Conservation (phyloP, 2,888 invertebrate genomes). For the Petrophora chlorosata region DNA sequence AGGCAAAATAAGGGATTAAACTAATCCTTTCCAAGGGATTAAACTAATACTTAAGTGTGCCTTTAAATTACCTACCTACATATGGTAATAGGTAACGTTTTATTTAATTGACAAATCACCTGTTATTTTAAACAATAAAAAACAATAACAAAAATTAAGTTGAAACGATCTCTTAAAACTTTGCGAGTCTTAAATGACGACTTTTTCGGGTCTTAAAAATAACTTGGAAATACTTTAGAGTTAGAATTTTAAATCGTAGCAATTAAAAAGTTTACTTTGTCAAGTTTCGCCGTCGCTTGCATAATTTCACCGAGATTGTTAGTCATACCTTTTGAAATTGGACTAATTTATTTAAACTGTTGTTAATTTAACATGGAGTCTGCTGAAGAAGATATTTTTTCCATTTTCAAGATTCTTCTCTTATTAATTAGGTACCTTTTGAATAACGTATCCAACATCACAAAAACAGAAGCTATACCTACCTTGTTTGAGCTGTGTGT, state of each 20-base stretch:
- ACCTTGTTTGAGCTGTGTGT: too few relatives aligned
- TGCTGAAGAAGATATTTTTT: too few relatives aligned
- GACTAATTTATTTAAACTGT: slow-evolving; percentile 8
- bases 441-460: too few relatives aligned
- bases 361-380: too few relatives aligned
- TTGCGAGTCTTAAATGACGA: slow-evolving; percentile 23
- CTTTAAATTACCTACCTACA: too few relatives aligned
- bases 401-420: too few relatives aligned
- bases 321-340: slow-evolving; percentile 15
- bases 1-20: too few relatives aligned
- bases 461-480: too few relatives aligned
- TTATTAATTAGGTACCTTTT: too few relatives aligned
- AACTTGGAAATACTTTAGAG: slow-evolving; percentile 29
- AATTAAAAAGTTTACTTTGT: slow-evolving; percentile 33
- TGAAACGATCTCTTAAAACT: slow-evolving; percentile 36
- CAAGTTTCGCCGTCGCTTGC: slow-evolving; percentile 16
- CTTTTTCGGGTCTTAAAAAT: slow-evolving; percentile 30
- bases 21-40: too few relatives aligned
- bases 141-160: slow-evolving; percentile 34
- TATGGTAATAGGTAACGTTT: too few relatives aligned
- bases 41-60: too few relatives aligned
- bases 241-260: slow-evolving; percentile 30
- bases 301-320: slow-evolving; percentile 13
- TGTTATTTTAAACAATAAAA: slow-evolving; percentile 36
- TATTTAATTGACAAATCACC: slow-evolving; percentile 34